phyloP scores from a whole-genome alignment of 2,888 invertebrate genomes.

The Idaea straminata region DNA sequence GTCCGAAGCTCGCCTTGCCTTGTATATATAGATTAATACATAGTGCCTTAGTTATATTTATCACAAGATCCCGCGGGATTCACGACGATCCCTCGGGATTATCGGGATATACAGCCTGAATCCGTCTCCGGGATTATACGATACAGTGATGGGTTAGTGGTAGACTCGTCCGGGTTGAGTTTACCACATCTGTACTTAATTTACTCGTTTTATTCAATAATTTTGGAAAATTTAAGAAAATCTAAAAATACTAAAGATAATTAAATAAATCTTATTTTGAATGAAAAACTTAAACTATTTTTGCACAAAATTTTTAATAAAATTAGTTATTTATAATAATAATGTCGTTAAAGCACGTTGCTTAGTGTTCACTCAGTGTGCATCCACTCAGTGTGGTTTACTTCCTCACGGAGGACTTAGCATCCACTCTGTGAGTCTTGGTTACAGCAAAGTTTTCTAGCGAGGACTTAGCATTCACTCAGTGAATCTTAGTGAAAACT shows the following conservation, averaged over 20 bases:
- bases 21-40: conserved; percentile 3
- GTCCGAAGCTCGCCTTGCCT: background rate
- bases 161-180: background rate
- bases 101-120: background rate
- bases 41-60: background rate
- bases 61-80: background rate
- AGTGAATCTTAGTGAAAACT: too few relatives aligned
- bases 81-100: background rate
- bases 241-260: too few relatives aligned
- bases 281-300: background rate
- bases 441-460: too few relatives aligned
- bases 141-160: background rate
- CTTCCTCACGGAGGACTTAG: background rate
- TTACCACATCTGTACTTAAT: background rate
- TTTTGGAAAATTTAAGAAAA: too few relatives aligned
- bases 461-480: too few relatives aligned
- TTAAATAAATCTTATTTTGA: background rate
- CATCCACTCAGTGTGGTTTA: background rate
- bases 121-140: background rate
- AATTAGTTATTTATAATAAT: too few relatives aligned
- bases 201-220: too few relatives aligned
- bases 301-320: background rate
- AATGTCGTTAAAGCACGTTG: background rate
- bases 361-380: background rate
- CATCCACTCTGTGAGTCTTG: too few relatives aligned